phyloP scores from a whole-genome alignment of 1,140 invertebrate genomes.

The Lepidurus couesii region DNA sequence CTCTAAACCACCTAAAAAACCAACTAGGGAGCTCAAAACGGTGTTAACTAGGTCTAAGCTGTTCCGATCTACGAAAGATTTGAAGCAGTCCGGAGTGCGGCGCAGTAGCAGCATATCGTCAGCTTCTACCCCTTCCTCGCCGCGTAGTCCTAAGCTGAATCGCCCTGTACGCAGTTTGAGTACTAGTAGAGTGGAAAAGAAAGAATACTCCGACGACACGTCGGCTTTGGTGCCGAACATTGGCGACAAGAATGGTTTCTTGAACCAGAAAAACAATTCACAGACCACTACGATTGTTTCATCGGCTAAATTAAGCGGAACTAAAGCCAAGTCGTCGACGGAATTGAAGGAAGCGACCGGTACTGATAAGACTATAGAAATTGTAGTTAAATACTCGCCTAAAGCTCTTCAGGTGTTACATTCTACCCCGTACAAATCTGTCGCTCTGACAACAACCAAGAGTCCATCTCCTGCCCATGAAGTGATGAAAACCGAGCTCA shows the following conservation, averaged over 20 bases:
- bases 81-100: background rate
- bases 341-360: background rate
- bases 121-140: background rate
- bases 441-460: background rate
- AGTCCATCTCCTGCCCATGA: background rate
- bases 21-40: background rate
- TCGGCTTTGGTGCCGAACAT: background rate
- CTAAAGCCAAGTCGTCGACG: background rate
- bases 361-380: constrained; percentile 23
- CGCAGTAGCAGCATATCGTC: background rate
- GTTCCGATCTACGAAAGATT: background rate
- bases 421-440: background rate
- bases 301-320: background rate
- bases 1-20: background rate
- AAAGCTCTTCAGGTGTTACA: constrained; percentile 23
- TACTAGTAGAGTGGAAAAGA: background rate
- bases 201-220: background rate
- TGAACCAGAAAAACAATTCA: background rate
- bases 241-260: background rate
- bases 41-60: background rate
- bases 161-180: constrained; percentile 9
- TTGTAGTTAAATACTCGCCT: constrained; percentile 27
- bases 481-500: background rate
- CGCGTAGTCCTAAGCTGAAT: background rate
- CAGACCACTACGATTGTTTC: constrained; percentile 22